Evolutionary conservation across 2,888 invertebrate species (phyloP).

Genomic region (Slavum lentiscoides): DNA sequence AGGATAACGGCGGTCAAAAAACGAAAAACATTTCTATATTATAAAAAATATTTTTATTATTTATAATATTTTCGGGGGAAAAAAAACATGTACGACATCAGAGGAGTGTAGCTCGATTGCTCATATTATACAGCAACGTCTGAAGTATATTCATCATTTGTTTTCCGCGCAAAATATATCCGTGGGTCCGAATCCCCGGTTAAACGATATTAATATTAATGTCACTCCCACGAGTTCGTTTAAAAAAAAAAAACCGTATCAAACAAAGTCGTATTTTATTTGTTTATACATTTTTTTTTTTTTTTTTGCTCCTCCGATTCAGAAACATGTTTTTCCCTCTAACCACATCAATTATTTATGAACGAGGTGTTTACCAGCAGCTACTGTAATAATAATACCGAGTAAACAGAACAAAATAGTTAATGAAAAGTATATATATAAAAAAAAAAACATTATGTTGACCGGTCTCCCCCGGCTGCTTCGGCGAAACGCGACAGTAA

Average conservation of each 20-base stretch:
- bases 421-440: background rate
- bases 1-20: no score
- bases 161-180: no score
- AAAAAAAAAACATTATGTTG: no score
- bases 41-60: no score
- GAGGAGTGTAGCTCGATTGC: no score
- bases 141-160: no score
- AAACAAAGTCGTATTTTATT: background rate
- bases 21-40: no score
- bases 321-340: background rate
- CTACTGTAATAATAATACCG: background rate
- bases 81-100: no score
- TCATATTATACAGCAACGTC: no score
- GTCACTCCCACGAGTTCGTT: background rate
- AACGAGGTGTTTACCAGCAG: background rate
- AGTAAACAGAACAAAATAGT: background rate
- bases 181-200: no score
- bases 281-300: background rate
- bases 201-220: background rate
- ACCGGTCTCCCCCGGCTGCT: background rate
- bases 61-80: no score
- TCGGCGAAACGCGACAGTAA: background rate
- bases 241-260: background rate
- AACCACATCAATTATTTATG: slow-evolving; percentile 1
- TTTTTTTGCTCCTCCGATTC: background rate